Base-by-base conservation (phyloP, 2,113 vertebrate genomes). In the Genyomyrus donnyi region DNA sequence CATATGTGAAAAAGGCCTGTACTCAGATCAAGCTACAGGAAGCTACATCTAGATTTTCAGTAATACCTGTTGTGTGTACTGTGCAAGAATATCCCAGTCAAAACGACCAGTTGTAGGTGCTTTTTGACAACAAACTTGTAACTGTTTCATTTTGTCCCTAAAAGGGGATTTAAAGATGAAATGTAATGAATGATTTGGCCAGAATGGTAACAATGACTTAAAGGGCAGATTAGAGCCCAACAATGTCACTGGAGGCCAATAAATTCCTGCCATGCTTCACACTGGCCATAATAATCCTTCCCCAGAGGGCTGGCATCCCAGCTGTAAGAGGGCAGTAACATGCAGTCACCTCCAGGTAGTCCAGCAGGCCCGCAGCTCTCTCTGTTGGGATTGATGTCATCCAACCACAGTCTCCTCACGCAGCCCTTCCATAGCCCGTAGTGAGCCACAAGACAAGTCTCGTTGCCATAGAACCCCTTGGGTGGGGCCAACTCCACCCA, bases 381-480 rank as follows among this genome's bases (percentile, higher is more conserved):
- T 46, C 96, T 93, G 90, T 95, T 95, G 0, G 92, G 93, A 89
- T 97, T 96, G 58, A 97, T 94, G 42, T 97, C 97, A 0, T 95
- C 93, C 92, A 97, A 94, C 97, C 95, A 97, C 91, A 98, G 94
- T 0, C 94, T 95, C 94, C 96, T 97, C 89, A 94, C 94, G 93
- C 97, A 98, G 91, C 96, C 92, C 91, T 97, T 98, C 97, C 97
- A 98, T 66, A 98, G 94, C 15, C 97, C 97, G 9, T 96, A 96
- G 93, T 98, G 96, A 50, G 96, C 96, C 0, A 96, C 95, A 3
- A 96, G 93, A 42, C 97, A 98, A 0, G 97, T 96, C 91, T 96
- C 93, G 15, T 97, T 97, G 94, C 94, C 94, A 21, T 96, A 93
- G 92, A 95, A 96, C 90, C 74, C 92, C 91, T 96, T 97, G 21